Evolutionary conservation across 1,140 invertebrate genomes (phyloP).

Genomic region (Ectropis grisescens): DNA sequence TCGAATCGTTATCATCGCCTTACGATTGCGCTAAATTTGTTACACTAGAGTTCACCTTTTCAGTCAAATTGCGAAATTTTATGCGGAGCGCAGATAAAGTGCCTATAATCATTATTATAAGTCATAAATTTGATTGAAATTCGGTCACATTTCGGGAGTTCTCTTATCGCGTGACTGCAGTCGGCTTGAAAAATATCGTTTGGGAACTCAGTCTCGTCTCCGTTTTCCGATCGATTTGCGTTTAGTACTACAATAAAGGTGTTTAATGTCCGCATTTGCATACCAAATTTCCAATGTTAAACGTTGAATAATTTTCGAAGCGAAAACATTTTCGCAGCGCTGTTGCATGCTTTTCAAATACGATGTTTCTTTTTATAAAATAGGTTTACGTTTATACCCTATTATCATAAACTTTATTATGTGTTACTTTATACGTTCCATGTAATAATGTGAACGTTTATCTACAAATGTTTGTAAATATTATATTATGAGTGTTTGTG

Average conservation of each 20-base stretch:
- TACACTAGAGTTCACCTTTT: constrained; percentile 64
- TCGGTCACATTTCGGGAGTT: constrained; percentile 58
- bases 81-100: constrained; percentile 51
- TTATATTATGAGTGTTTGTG: too few relatives aligned
- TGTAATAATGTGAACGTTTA: too few relatives aligned
- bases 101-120: constrained; percentile 69
- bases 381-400: too few relatives aligned
- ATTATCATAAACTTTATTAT: too few relatives aligned
- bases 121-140: constrained; percentile 69
- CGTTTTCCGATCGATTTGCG: constrained; percentile 60
- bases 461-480: too few relatives aligned
- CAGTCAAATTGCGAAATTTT: constrained; percentile 62
- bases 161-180: constrained; percentile 59
- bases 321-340: constrained; percentile 1
- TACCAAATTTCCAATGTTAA: constrained; percentile 18
- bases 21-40: constrained; percentile 65
- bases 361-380: too few relatives aligned
- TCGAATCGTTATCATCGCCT: constrained; percentile 61
- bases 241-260: constrained; percentile 52
- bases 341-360: neutral
- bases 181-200: constrained; percentile 63
- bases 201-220: constrained; percentile 39
- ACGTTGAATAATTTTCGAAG: constrained; percentile 7
- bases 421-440: too few relatives aligned
- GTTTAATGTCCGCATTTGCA: constrained; percentile 40